These are phyloP conservation scores for Eupithecia subumbrata DNA, from an alignment of 2,888 invertebrate species.

Conservation along the genomic window DNA sequence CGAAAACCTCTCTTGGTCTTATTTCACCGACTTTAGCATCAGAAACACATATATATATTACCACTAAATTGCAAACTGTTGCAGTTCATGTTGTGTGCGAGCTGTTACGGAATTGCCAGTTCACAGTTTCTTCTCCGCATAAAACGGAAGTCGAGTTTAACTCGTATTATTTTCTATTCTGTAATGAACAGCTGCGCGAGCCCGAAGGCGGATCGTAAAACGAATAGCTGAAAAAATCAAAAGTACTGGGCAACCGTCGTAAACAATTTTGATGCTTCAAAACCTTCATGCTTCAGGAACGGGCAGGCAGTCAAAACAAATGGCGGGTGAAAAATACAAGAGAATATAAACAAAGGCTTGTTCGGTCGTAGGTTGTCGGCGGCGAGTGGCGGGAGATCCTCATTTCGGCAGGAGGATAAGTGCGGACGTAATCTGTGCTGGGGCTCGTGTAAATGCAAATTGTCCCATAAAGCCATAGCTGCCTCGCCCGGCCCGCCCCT, in stretches of 20 bases:
- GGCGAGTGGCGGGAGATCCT: conserved; percentile 64
- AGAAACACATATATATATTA: conserved; percentile 41
- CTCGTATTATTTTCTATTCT: conserved; percentile 39
- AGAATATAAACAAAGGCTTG: conserved; percentile 80
- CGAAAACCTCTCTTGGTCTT: conserved; percentile 34
- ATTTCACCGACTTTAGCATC: conserved; percentile 41
- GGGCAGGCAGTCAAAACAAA: conserved; percentile 77
- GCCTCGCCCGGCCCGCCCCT: conserved; percentile 53
- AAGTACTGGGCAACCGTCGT: conserved; percentile 55
- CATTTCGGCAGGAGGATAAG: conserved; percentile 81
- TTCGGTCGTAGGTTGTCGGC: conserved; percentile 67
- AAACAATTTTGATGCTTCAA: conserved; percentile 64
- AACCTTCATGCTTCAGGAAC: conserved; percentile 68
- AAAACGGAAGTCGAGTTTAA: conserved; percentile 38
- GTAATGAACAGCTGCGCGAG: conserved; percentile 41
- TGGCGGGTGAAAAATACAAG: conserved; percentile 77
- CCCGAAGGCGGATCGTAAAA: conserved; percentile 45
- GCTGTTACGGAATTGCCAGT: conserved; percentile 40
- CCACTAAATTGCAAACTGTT: conserved; percentile 42
- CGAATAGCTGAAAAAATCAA: conserved; percentile 62
- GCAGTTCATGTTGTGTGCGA: conserved; percentile 42
- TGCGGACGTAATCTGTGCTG: conserved; percentile 81
- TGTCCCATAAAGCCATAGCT: conserved; percentile 80
- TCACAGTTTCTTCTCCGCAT: conserved; percentile 37
- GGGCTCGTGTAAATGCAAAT: conserved; percentile 84